phyloP scores from a whole-genome alignment of 2,888 invertebrate genomes.

The Xestia c-nigrum region DNA sequence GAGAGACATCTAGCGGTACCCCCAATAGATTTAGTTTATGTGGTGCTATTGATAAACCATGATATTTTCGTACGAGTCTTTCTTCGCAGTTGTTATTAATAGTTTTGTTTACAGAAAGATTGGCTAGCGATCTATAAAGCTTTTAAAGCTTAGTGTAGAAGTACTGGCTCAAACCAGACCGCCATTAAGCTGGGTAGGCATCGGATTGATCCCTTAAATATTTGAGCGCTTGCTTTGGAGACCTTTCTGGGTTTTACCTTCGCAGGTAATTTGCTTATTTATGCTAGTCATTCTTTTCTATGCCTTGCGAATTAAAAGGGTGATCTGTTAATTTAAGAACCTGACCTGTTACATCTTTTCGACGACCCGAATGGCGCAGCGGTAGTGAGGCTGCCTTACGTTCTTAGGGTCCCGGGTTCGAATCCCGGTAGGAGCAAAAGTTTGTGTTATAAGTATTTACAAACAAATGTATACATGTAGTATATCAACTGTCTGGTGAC shows the following conservation, averaged over 20 bases:
- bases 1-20: conserved; percentile 57
- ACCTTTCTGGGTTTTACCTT: conserved; percentile 12
- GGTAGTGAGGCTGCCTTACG: too few species aligned
- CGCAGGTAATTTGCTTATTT: conserved; percentile 23
- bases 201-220: conserved; percentile 26
- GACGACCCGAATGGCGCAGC: too few species aligned
- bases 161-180: conserved; percentile 26
- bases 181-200: conserved; percentile 11
- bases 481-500: too few species aligned
- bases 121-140: conserved; percentile 35
- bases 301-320: not conserved
- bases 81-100: conserved; percentile 37
- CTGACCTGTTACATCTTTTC: not conserved
- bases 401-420: too few species aligned
- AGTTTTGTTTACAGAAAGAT: conserved; percentile 47
- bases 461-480: too few species aligned
- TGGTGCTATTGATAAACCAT: conserved; percentile 34
- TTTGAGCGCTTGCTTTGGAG: conserved; percentile 19
- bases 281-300: conserved; percentile 7
- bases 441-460: too few species aligned
- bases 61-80: conserved; percentile 40
- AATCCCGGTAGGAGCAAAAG: too few species aligned
- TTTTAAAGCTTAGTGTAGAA: conserved; percentile 30
- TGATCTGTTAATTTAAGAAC: not conserved
- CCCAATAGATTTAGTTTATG: conserved; percentile 46